A percentile compares a stretch with the other conserved stretches of the same genome.
Conservation (phyloP, 2,888 invertebrate species). For the Leptopilina drosophilae region DNA sequence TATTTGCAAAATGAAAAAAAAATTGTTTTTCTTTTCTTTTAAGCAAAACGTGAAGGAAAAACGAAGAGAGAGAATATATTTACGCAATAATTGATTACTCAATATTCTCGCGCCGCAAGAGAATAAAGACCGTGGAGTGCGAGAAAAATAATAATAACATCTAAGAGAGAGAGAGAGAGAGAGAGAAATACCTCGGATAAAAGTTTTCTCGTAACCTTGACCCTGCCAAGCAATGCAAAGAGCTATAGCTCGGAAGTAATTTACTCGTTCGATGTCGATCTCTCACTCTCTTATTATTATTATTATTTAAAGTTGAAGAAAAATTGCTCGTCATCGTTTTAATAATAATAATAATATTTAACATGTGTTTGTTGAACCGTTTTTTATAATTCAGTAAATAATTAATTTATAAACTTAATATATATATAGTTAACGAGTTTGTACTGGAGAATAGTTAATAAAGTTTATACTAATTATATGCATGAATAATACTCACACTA, state of each 20-base stretch:
- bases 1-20: background rate
- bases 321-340: no score
- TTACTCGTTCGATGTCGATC: constrained; percentile 38
- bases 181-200: background rate
- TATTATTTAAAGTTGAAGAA: no score
- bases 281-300: constrained; percentile 13
- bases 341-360: no score
- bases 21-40: background rate
- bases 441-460: no score
- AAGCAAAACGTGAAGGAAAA: background rate
- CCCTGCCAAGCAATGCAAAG: background rate
- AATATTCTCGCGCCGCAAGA: background rate
- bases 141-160: background rate
- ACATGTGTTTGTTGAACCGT: no score
- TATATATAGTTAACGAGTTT: no score
- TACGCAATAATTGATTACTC: constrained; percentile 1
- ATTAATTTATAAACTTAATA: no score
- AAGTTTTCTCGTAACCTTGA: constrained; percentile 41
- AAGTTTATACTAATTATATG: no score
- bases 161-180: background rate
- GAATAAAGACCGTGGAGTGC: background rate
- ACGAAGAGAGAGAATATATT: background rate
- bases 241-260: constrained; percentile 37
- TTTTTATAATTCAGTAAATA: no score
- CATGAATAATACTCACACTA: no score